Evolutionary conservation across 1,140 invertebrate genomes (phyloP).

Genomic region (Drosophila jambulina): DNA sequence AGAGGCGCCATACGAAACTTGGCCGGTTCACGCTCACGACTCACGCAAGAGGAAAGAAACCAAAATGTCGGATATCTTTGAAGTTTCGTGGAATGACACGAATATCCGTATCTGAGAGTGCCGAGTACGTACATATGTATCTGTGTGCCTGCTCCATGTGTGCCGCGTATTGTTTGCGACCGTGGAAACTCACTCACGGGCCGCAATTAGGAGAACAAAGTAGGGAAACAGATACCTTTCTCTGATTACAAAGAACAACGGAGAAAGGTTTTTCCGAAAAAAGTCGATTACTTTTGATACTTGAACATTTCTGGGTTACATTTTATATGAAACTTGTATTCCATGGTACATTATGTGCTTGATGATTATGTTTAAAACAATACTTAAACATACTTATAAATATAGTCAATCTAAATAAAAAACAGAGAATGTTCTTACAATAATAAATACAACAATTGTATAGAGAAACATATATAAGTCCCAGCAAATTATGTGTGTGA

Average conservation of each 20-base stretch:
- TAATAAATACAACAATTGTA: background rate
- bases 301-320: background rate
- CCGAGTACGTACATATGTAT: background rate
- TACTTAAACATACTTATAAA: background rate
- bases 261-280: conserved; percentile 4
- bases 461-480: background rate
- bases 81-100: conserved; percentile 46
- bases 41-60: conserved; percentile 70
- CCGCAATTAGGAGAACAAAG: conserved; percentile 49
- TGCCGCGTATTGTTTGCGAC: conserved; percentile 44
- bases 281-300: background rate
- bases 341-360: background rate
- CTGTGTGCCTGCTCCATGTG: conserved; percentile 20
- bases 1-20: conserved; percentile 68
- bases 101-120: conserved; percentile 25
- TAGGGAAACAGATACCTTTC: conserved; percentile 12
- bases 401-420: background rate
- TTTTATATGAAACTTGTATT: background rate
- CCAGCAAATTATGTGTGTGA: background rate
- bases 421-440: background rate
- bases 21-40: conserved; percentile 42
- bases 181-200: conserved; percentile 62
- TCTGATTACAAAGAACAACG: conserved; percentile 34
- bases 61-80: conserved; percentile 78
- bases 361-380: background rate